These are phyloP conservation scores for Syritta pipiens DNA, from an alignment of 2,888 invertebrate genomes.

Conservation along the genomic window DNA sequence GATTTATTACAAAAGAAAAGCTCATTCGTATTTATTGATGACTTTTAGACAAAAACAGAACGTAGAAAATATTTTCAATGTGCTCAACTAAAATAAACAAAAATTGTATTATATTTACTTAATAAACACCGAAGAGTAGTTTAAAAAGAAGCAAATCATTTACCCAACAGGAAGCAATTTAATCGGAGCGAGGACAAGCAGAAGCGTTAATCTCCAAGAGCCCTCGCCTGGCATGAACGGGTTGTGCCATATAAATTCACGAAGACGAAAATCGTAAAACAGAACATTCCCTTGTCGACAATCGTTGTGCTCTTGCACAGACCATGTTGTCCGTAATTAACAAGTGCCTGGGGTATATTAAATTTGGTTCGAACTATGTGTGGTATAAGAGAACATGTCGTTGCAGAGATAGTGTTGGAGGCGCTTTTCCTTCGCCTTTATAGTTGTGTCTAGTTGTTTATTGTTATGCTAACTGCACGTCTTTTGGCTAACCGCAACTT, in stretches of 20 bases:
- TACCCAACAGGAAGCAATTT: conserved; percentile 41
- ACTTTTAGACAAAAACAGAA: no score
- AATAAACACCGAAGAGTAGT: conserved; percentile 27
- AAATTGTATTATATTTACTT: conserved; percentile 38
- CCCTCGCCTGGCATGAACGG: conserved; percentile 50
- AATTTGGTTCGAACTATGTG: conserved; percentile 62
- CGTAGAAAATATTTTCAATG: no score
- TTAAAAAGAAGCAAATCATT: conserved; percentile 37
- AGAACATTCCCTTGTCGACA: conserved; percentile 55
- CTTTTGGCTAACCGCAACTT: conserved; percentile 57
- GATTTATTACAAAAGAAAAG: no score
- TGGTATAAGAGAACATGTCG: conserved; percentile 24
- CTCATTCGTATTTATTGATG: no score
- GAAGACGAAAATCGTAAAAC: conserved; percentile 54
- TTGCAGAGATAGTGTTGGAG: conserved; percentile 12
- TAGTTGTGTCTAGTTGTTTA: conserved; percentile 51
- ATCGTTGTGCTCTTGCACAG: conserved; percentile 50
- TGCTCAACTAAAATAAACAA: conserved; percentile 36
- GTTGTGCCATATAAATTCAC: conserved; percentile 55
- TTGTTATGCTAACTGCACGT: conserved; percentile 61
- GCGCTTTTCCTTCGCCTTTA: conserved; percentile 40
- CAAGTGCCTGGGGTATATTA: conserved; percentile 66
- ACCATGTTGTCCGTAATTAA: conserved; percentile 59
- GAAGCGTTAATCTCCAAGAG: conserved; percentile 32
- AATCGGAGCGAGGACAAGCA: conserved; percentile 12